These are phyloP conservation scores for Mactromeris polynyma DNA, from an alignment of 2,888 invertebrate species.

Conservation along the genomic window DNA sequence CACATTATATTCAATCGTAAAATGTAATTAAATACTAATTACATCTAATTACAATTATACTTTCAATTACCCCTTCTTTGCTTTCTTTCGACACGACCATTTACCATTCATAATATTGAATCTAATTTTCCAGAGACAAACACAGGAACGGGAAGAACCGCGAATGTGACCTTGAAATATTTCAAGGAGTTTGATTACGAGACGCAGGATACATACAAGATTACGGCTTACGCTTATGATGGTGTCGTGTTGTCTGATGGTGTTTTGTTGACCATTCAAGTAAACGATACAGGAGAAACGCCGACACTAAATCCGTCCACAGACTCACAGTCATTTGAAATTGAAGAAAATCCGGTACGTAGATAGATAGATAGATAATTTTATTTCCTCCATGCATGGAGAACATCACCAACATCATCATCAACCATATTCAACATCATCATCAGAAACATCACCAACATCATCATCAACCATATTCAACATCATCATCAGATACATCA, in stretches of 20 bases:
- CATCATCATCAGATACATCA: neutral
- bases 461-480: neutral
- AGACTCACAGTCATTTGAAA: conserved; percentile 42
- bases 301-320: conserved; percentile 52
- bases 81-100: too few species aligned
- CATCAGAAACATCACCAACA: neutral
- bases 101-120: too few species aligned
- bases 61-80: too few species aligned
- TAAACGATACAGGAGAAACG: conserved; percentile 50
- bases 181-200: conserved; percentile 58
- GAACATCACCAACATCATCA: neutral
- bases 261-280: conserved; percentile 44
- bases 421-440: neutral
- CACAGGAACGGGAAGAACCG: conserved; percentile 8
- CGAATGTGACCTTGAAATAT: conserved; percentile 31
- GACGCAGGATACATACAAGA: conserved; percentile 46
- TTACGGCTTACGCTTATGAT: conserved; percentile 52
- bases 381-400: too few species aligned
- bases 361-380: too few species aligned
- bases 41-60: too few species aligned
- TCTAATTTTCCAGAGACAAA: neutral
- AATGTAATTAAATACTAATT: too few species aligned
- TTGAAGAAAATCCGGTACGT: conserved; percentile 57
- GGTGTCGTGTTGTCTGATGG: conserved; percentile 20
- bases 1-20: too few species aligned